Conservation (phyloP, 2,888 invertebrate species). For the Eurytoma adleriae region DNA sequence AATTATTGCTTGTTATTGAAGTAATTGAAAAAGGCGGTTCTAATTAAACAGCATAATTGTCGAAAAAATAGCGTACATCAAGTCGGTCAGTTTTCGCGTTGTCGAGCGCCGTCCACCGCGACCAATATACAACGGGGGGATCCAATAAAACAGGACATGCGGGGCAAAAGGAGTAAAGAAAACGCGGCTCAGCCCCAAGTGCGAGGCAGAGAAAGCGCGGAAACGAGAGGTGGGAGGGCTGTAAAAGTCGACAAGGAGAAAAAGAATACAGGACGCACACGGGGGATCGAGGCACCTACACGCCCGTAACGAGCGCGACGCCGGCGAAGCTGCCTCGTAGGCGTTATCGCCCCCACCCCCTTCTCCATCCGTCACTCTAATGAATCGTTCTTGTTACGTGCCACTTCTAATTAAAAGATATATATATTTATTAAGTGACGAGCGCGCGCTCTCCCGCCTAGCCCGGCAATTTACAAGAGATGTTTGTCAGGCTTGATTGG, state of each 20-base stretch:
- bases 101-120: too few relatives aligned
- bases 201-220: neutral
- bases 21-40: too few relatives aligned
- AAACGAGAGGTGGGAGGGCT: neutral
- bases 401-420: slow-evolving; percentile 50
- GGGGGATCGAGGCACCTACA: neutral
- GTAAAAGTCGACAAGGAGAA: neutral
- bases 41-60: too few relatives aligned
- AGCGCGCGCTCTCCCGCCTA: neutral
- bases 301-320: too few relatives aligned
- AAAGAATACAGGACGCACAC: neutral
- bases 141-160: neutral
- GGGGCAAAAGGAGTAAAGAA: neutral
- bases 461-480: slow-evolving; percentile 42
- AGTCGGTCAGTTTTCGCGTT: too few relatives aligned
- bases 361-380: slow-evolving; percentile 32
- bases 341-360: slow-evolving; percentile 21
- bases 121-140: slow-evolving; percentile 9
- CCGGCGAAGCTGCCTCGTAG: slow-evolving; percentile 8
- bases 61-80: too few relatives aligned
- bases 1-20: too few relatives aligned
- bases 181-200: neutral
- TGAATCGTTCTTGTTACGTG: slow-evolving; percentile 41
- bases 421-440: slow-evolving; percentile 28
- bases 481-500: slow-evolving; percentile 49